Conservation (phyloP, 2,113 vertebrate species). For the Vulpes lagopus region DNA sequence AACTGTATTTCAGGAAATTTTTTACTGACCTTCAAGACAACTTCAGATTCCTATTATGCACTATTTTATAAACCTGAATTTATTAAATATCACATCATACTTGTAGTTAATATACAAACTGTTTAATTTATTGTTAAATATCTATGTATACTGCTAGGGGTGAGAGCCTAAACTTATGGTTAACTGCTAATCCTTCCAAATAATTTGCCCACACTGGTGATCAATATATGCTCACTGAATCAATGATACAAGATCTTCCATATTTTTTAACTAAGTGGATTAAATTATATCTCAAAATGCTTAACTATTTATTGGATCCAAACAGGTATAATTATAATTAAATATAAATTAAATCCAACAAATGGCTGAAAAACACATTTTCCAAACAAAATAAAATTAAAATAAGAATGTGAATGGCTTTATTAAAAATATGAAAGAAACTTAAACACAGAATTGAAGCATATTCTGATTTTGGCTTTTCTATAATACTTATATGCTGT, state of each 20-base stretch:
- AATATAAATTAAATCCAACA: not conserved
- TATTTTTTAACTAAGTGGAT: not conserved
- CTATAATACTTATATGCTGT: not conserved
- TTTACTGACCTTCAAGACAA: constrained; percentile 4
- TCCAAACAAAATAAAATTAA: not conserved
- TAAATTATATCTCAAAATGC: not conserved
- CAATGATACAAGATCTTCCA: not conserved
- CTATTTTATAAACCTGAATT: not conserved
- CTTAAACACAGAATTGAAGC: not conserved
- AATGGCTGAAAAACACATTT: not conserved
- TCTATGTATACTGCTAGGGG: not conserved
- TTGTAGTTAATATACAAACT: not conserved
- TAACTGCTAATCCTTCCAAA: not conserved
- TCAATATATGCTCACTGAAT: not conserved
- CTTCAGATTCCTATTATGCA: not conserved
- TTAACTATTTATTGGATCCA: not conserved
- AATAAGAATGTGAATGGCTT: not conserved
- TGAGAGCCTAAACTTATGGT: not conserved
- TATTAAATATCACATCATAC: not conserved
- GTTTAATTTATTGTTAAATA: not conserved
- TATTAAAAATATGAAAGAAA: not conserved
- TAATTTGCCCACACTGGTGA: not conserved
- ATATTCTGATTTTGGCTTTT: not conserved
- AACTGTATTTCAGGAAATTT: not conserved
- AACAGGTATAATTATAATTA: not conserved